Percentiles rank a stretch among this genome's conserved stretches.
Conservation (phyloP, 2,888 invertebrate genomes). For the Malthinus seriepunctatus region DNA sequence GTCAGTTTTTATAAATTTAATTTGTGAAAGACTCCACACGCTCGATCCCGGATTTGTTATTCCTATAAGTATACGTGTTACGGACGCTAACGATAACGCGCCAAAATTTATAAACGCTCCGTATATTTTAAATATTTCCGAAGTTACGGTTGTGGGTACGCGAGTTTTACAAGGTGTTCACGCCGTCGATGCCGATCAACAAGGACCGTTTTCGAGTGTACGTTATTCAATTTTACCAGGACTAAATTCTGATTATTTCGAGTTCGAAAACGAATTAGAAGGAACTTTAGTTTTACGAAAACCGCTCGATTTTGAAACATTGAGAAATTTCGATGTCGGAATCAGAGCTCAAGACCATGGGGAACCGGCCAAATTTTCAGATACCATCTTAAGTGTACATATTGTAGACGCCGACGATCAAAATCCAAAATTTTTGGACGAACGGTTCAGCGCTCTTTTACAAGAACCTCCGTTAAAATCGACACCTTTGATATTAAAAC, state of each 20-base stretch:
- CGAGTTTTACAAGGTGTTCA: slow-evolving; percentile 78
- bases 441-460: slow-evolving; percentile 68
- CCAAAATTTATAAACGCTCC: slow-evolving; percentile 82
- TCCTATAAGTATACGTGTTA: slow-evolving; percentile 82
- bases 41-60: slow-evolving; percentile 71
- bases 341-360: slow-evolving; percentile 82
- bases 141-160: slow-evolving; percentile 73
- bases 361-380: slow-evolving; percentile 74
- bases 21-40: slow-evolving; percentile 79
- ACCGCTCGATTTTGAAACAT: slow-evolving; percentile 80
- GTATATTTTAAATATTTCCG: slow-evolving; percentile 80
- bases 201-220: slow-evolving; percentile 85
- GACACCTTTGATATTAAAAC: slow-evolving; percentile 67
- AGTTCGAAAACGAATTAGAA: slow-evolving; percentile 84
- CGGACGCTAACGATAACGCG: slow-evolving; percentile 90
- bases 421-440: slow-evolving; percentile 80
- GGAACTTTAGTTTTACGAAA: slow-evolving; percentile 79
- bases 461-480: slow-evolving; percentile 68
- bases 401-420: slow-evolving; percentile 91
- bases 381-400: slow-evolving; percentile 74
- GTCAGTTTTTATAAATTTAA: slow-evolving; percentile 83
- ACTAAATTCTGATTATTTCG: slow-evolving; percentile 78
- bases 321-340: slow-evolving; percentile 76
- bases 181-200: slow-evolving; percentile 83
- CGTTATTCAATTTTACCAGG: slow-evolving; percentile 82